These are phyloP conservation scores for Pyrocoelia pectoralis DNA, from an alignment of 2,888 invertebrate species.

Conservation along the genomic window DNA sequence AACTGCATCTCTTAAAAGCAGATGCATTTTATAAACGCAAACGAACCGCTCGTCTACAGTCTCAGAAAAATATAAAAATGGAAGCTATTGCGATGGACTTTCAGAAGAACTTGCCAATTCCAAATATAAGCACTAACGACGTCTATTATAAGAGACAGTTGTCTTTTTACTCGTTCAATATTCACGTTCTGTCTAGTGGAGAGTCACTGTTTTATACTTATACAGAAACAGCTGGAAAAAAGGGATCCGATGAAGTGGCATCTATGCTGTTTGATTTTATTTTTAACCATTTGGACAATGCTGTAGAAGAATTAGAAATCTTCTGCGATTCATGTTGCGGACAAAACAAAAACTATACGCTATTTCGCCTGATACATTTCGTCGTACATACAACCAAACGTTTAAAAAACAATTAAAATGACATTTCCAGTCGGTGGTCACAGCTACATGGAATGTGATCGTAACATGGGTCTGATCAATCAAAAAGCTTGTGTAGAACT, in stretches of 20 bases:
- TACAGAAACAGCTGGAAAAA: conserved; percentile 43
- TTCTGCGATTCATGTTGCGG: conserved; percentile 5
- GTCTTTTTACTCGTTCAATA: conserved; percentile 43
- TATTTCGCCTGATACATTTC: conserved; percentile 1
- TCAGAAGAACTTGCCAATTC: conserved; percentile 4
- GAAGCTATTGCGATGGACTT: conserved; percentile 14
- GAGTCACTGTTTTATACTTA: conserved; percentile 43
- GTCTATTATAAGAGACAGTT: conserved; percentile 37
- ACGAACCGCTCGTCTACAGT: neutral
- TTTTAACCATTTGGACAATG: conserved; percentile 8
- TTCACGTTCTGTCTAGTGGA: conserved; percentile 40
- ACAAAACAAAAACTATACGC: neutral
- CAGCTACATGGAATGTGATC: conserved; percentile 4
- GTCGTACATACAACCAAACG: conserved; percentile 7
- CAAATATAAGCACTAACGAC: conserved; percentile 12
- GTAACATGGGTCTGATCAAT: conserved; percentile 8
- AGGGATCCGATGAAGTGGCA: conserved; percentile 36
- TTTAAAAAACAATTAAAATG: conserved; percentile 4
- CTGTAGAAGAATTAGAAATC: conserved; percentile 8
- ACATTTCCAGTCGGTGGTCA: conserved; percentile 1
- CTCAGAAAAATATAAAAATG: neutral
- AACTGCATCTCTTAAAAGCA: neutral
- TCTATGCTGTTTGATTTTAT: conserved; percentile 18
- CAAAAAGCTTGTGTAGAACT: conserved; percentile 1
- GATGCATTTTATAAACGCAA: neutral